These are phyloP conservation scores for Pristionchus entomophagus DNA, from an alignment of 2,888 invertebrate species.

Conservation along the genomic window DNA sequence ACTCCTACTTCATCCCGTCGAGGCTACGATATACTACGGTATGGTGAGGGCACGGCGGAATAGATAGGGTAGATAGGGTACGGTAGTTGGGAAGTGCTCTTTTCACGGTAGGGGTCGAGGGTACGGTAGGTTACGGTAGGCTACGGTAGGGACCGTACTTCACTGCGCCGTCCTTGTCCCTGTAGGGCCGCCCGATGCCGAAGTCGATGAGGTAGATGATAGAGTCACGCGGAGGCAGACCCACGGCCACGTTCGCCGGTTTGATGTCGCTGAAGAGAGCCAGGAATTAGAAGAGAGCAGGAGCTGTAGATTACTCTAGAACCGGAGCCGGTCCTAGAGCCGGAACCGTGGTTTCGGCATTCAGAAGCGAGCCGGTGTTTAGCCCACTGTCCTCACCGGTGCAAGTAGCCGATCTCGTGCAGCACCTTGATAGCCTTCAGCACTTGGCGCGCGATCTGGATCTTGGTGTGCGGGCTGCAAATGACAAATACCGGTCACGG, in stretches of 20 bases:
- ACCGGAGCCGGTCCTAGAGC: background rate
- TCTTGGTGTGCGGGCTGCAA: conserved; percentile 6
- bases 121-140: background rate
- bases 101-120: too few species aligned
- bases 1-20: too few species aligned
- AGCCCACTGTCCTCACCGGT: background rate
- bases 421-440: conserved; percentile 7
- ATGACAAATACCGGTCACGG: background rate
- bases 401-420: background rate
- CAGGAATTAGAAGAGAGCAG: background rate
- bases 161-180: background rate
- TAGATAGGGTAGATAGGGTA: too few species aligned
- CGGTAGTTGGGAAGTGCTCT: too few species aligned
- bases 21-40: too few species aligned
- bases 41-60: too few species aligned
- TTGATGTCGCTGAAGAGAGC: conserved; percentile 32
- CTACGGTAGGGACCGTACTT: background rate
- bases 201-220: conserved; percentile 17
- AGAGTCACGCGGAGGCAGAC: background rate
- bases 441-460: conserved; percentile 1
- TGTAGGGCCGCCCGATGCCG: background rate
- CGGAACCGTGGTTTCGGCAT: too few species aligned
- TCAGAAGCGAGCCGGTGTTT: background rate
- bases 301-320: background rate
- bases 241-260: conserved; percentile 17